Evolutionary conservation across 2,888 invertebrate species (phyloP).

Genomic region (Entomobrya proxima): DNA sequence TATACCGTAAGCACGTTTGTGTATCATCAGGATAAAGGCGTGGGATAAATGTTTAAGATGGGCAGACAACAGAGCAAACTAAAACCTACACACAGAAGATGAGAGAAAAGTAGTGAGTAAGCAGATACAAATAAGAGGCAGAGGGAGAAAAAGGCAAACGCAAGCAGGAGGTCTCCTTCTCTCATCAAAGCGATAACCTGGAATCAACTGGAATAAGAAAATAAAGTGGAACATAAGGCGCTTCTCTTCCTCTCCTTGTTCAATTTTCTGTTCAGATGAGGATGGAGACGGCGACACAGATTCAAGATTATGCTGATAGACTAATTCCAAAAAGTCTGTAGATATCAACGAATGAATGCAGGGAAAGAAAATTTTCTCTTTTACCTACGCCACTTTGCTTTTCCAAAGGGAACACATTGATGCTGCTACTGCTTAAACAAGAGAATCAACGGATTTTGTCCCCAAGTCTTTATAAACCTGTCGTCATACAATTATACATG

Average conservation of each 20-base stretch:
- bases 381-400: background rate
- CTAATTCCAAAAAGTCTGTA: conserved; percentile 18
- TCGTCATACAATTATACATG: conserved; percentile 37
- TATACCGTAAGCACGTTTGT: background rate
- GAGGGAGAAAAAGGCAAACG: background rate
- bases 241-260: conserved; percentile 13
- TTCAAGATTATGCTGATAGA: conserved; percentile 44
- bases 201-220: conserved; percentile 18
- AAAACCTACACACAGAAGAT: background rate
- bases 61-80: background rate
- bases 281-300: conserved; percentile 4
- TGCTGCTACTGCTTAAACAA: background rate
- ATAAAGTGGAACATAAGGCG: conserved; percentile 13
- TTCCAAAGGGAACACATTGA: background rate
- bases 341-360: background rate
- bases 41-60: conserved; percentile 6
- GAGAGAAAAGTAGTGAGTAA: background rate
- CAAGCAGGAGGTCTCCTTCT: conserved; percentile 18
- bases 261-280: conserved; percentile 30
- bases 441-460: conserved; percentile 10
- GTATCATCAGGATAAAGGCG: background rate
- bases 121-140: background rate
- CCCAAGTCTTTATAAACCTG: conserved; percentile 26
- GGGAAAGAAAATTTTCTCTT: background rate
- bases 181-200: conserved; percentile 47